Conservation (phyloP, 2,888 invertebrate species). For the Andrena hattorfiana region DNA sequence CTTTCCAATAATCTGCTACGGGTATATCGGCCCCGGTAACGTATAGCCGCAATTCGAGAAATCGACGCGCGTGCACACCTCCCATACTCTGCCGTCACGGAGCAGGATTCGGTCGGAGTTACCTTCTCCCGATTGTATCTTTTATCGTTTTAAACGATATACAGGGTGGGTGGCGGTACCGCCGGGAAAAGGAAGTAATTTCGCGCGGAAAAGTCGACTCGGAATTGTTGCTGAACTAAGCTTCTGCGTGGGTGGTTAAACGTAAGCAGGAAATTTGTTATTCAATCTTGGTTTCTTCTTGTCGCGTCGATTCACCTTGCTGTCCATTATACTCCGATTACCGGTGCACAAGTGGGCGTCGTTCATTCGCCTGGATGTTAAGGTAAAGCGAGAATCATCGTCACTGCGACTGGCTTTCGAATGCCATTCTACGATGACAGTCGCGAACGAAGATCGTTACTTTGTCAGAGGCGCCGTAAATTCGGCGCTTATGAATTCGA, state of each 20-base stretch:
- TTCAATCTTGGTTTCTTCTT: not conserved
- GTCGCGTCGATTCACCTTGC: too few relatives aligned
- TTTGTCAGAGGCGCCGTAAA: constrained; percentile 1
- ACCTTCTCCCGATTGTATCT: constrained; percentile 6
- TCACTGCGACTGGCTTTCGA: not conserved
- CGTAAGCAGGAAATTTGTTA: not conserved
- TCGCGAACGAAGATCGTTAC: not conserved
- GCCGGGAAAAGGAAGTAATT: not conserved
- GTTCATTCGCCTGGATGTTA: not conserved
- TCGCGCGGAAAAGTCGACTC: not conserved
- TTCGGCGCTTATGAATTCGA: constrained; percentile 42
- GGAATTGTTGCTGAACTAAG: not conserved
- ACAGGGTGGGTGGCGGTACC: not conserved
- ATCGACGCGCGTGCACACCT: constrained; percentile 9
- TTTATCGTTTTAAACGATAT: constrained; percentile 23
- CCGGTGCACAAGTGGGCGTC: not conserved
- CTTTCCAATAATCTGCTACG: constrained; percentile 47
- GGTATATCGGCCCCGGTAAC: constrained; percentile 22
- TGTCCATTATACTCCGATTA: too few relatives aligned
- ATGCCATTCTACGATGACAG: not conserved
- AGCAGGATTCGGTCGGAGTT: not conserved
- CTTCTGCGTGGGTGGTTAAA: not conserved
- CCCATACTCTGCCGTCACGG: not conserved
- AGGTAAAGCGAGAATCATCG: not conserved
- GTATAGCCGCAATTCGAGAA: constrained; percentile 7